These are phyloP conservation scores for Eubucco bourcierii DNA, from an alignment of 2,113 vertebrate genomes.

Conservation along the genomic window DNA sequence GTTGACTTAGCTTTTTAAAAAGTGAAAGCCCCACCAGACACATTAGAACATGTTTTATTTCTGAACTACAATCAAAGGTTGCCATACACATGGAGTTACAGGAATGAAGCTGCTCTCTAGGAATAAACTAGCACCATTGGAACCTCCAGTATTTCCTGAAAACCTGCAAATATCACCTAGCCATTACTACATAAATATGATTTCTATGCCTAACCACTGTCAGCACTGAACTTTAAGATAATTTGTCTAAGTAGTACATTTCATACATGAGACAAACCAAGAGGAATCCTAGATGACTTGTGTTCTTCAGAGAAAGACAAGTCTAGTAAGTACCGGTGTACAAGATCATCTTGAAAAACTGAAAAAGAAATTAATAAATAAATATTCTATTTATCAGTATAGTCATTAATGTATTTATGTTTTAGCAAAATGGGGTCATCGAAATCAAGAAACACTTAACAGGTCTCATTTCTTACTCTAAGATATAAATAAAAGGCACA, in stretches of 20 bases:
- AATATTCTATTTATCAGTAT: background rate
- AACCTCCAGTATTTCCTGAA: background rate
- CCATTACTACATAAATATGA: background rate
- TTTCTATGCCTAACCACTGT: background rate
- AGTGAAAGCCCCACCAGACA: background rate
- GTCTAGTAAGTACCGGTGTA: background rate
- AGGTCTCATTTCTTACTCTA: background rate
- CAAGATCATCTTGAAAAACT: background rate
- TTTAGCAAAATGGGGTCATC: background rate
- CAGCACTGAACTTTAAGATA: background rate
- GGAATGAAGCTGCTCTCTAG: background rate
- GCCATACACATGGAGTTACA: background rate
- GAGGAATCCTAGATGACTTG: background rate
- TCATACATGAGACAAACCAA: background rate
- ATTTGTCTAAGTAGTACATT: background rate
- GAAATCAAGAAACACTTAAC: background rate
- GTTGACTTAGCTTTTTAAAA: conserved; percentile 9
- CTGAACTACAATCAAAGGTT: background rate
- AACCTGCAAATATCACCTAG: background rate
- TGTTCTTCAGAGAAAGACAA: background rate
- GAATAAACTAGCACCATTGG: background rate
- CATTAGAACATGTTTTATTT: background rate
- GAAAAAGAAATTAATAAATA: background rate
- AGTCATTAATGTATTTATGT: accelerated
- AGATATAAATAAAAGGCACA: background rate